Conservation (phyloP, 2,888 invertebrate genomes). For the Xylota segnis region DNA sequence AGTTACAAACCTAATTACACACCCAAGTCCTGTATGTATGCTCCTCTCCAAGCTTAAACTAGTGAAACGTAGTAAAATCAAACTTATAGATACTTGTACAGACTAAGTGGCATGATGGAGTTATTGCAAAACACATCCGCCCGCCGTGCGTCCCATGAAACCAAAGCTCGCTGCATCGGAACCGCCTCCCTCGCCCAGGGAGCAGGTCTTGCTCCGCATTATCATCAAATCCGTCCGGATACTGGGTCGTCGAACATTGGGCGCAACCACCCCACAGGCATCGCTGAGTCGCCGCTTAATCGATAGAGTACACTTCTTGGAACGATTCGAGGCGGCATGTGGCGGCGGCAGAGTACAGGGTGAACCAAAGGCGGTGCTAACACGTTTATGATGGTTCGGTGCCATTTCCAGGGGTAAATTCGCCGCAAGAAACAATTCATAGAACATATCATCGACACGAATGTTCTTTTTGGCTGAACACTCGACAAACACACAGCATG, state of each 20-base stretch:
- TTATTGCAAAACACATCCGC: conserved; percentile 86
- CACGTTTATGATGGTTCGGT: conserved; percentile 93
- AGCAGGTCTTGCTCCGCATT: conserved; percentile 93
- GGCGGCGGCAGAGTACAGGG: conserved; percentile 91
- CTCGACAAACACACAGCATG: conserved; percentile 92
- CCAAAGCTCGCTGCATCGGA: conserved; percentile 86
- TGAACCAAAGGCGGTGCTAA: conserved; percentile 90
- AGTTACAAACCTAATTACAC: conserved; percentile 13
- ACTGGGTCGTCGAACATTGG: conserved; percentile 93
- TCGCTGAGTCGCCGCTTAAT: conserved; percentile 93
- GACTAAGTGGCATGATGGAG: neutral
- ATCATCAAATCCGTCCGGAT: conserved; percentile 95
- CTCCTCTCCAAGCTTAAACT: neutral
- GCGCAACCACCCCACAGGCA: conserved; percentile 95
- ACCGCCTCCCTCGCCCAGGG: conserved; percentile 88
- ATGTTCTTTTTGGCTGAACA: conserved; percentile 93
- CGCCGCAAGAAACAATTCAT: conserved; percentile 92
- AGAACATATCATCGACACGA: conserved; percentile 93
- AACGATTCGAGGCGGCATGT: conserved; percentile 87
- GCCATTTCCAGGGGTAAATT: conserved; percentile 95
- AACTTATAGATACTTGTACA: conserved; percentile 33
- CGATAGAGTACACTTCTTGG: conserved; percentile 91
- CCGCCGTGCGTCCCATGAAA: conserved; percentile 85
- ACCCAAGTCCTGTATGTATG: neutral
- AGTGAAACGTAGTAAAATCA: neutral